Evolutionary conservation across 2,888 invertebrate genomes (phyloP).

Genomic region (Oegoconia quadripuncta): DNA sequence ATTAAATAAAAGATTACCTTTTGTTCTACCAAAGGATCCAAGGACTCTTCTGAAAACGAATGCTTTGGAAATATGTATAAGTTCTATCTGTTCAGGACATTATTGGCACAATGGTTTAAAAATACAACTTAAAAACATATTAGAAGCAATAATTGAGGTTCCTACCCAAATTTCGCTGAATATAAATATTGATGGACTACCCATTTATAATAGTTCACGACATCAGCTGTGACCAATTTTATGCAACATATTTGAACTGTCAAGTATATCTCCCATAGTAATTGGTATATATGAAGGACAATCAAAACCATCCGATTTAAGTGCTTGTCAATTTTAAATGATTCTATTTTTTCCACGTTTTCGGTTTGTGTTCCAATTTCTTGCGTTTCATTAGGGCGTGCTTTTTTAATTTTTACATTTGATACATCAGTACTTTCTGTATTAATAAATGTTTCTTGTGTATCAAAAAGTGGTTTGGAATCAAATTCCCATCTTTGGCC

Average conservation of each 20-base stretch:
- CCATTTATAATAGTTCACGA: constrained; percentile 15
- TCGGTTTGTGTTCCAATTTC: too few species aligned
- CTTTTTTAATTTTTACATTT: too few species aligned
- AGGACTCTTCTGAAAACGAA: constrained; percentile 17
- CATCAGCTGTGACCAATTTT: constrained; percentile 18
- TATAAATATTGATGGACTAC: too few species aligned
- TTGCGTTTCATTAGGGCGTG: too few species aligned
- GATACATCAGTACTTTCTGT: too few species aligned
- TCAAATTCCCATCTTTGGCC: too few species aligned
- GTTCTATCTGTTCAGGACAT: constrained; percentile 6
- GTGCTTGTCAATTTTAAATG: too few species aligned
- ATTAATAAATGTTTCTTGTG: too few species aligned
- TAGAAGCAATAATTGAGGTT: background rate
- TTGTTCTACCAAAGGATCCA: constrained; percentile 12
- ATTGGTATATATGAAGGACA: background rate
- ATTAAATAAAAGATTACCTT: constrained; percentile 10
- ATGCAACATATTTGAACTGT: constrained; percentile 13
- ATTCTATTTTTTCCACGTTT: too few species aligned
- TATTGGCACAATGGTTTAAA: constrained; percentile 16
- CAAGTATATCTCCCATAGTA: constrained; percentile 3
- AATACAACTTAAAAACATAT: constrained; percentile 11
- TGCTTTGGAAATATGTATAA: constrained; percentile 5
- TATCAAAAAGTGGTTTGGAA: too few species aligned
- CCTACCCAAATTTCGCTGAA: constrained; percentile 10
- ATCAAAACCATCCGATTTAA: background rate